Conservation (phyloP, 2,797 vertebrate species). For the Distichodus sexfasciatus region DNA sequence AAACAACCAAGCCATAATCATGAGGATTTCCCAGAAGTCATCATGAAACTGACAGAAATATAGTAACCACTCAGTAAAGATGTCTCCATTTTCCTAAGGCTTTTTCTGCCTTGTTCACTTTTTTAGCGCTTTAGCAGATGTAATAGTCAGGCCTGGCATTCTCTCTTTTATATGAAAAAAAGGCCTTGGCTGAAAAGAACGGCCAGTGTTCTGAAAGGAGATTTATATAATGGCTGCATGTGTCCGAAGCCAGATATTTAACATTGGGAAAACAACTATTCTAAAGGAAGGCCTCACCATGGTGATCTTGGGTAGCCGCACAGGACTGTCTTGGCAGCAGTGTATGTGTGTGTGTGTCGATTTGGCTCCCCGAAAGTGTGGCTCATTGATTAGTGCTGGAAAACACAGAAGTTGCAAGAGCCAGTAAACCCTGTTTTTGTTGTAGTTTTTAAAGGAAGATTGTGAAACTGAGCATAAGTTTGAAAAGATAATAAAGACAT, state of each 20-base stretch:
- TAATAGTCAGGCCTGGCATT: constrained; percentile 62
- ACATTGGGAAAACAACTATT: constrained; percentile 67
- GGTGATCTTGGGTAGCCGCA: constrained; percentile 68
- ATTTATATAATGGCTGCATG: constrained; percentile 70
- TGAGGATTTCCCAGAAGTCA: constrained; percentile 31
- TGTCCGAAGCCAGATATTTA: constrained; percentile 71
- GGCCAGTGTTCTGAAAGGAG: constrained; percentile 71
- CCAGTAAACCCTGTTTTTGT: constrained; percentile 69
- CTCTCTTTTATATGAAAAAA: constrained; percentile 43
- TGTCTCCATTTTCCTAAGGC: constrained; percentile 61
- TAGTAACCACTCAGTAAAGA: constrained; percentile 68
- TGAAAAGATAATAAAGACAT: too few species aligned
- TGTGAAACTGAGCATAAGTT: constrained; percentile 54
- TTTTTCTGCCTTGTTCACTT: constrained; percentile 37
- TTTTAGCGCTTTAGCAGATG: constrained; percentile 58
- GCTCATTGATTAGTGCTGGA: constrained; percentile 71
- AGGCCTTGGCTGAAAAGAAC: constrained; percentile 68
- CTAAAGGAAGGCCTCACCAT: constrained; percentile 70
- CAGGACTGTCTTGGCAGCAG: constrained; percentile 66
- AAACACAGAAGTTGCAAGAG: constrained; percentile 68
- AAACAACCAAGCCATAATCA: constrained; percentile 33
- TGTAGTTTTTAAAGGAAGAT: constrained; percentile 45
- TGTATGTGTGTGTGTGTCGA: constrained; percentile 59
- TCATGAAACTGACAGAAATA: constrained; percentile 64
- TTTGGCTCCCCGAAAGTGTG: constrained; percentile 68